Evolutionary conservation across 1,140 invertebrate genomes (phyloP), one percentile per base, ranked within the genome.

Genomic region (Anoplolepis gracilipes): DNA sequence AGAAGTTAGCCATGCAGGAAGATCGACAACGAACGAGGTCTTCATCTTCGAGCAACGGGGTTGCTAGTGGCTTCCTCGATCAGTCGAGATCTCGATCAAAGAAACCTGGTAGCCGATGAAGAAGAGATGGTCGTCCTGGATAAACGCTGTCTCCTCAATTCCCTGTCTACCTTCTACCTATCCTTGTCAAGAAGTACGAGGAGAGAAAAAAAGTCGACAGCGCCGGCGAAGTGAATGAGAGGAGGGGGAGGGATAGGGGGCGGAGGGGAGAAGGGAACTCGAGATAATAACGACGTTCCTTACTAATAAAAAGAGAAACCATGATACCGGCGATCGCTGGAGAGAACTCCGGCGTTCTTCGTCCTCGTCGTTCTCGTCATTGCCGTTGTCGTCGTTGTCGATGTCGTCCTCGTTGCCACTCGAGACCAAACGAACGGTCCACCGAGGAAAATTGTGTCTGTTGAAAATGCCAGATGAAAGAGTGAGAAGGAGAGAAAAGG

Each of bases 281-380:
- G 46, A 72, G 61, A 76, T 85, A 81, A 88, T 81, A 76, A 89
- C 57, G 79, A 85, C 46, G 75, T 69, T 61, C 61, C 36, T 42
- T 30, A 64, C 73, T 79, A 85, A 88, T 76, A 85, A 86, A 86
- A 84, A 69, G 65, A 49, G 49, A 65, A 53, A 65, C 55, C 61
- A 49, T 36, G 30, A 86, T 81, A 73, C 36, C 33, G 8, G 30
- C 11, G 11, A 59, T n/a, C 72, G 49, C 49, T 46, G 22, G 10
- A 70, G 72, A 67, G 59, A 19, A n/a, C n/a, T n/a, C n/a, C 62
- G 11, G 25, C 78, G 46, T 57, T 70, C 16, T 1, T 81, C 77
- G 5, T 65, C 61, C 11, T 53, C n/a, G 4, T 64, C 8, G 28
- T 72, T 42, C 19, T n/a, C 46, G 6, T 72, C 67, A 16, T n/a